These are phyloP conservation scores for Rambutsinella grinnellia DNA, from an alignment of 2,888 invertebrate genomes.

Conservation along the genomic window DNA sequence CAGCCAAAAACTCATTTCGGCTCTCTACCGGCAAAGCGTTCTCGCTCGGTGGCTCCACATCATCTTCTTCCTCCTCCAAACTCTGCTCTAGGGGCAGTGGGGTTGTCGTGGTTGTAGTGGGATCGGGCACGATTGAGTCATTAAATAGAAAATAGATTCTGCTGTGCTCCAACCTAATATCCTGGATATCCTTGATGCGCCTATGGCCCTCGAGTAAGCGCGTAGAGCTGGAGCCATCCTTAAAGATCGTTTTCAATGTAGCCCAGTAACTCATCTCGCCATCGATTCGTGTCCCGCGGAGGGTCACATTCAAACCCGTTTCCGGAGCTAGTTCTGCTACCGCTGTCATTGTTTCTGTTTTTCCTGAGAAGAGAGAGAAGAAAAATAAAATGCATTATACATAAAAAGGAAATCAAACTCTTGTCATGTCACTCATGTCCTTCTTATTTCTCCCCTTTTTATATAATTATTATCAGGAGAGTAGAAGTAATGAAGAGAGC, in stretches of 20 bases:
- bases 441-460: too few relatives aligned
- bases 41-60: slow-evolving; percentile 11
- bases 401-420: neutral
- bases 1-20: slow-evolving; percentile 28
- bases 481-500: neutral
- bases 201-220: slow-evolving; percentile 75
- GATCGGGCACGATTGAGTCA: slow-evolving; percentile 83
- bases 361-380: slow-evolving; percentile 54
- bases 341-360: slow-evolving; percentile 68
- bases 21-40: slow-evolving; percentile 48
- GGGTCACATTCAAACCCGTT: slow-evolving; percentile 85
- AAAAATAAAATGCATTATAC: neutral
- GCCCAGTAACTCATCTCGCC: slow-evolving; percentile 83
- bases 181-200: slow-evolving; percentile 69
- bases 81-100: slow-evolving; percentile 58
- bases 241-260: slow-evolving; percentile 78
- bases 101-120: slow-evolving; percentile 75
- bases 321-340: slow-evolving; percentile 80
- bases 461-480: neutral
- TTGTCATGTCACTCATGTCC: too few relatives aligned
- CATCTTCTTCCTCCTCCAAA: slow-evolving; percentile 24
- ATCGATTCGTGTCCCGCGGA: slow-evolving; percentile 80
- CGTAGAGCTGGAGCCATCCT: slow-evolving; percentile 74
- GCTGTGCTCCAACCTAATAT: slow-evolving; percentile 81
- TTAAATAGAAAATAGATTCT: slow-evolving; percentile 83